phyloP scores from a whole-genome alignment of 2,113 vertebrate genomes.

The Leptobrachium ailaonicum region DNA sequence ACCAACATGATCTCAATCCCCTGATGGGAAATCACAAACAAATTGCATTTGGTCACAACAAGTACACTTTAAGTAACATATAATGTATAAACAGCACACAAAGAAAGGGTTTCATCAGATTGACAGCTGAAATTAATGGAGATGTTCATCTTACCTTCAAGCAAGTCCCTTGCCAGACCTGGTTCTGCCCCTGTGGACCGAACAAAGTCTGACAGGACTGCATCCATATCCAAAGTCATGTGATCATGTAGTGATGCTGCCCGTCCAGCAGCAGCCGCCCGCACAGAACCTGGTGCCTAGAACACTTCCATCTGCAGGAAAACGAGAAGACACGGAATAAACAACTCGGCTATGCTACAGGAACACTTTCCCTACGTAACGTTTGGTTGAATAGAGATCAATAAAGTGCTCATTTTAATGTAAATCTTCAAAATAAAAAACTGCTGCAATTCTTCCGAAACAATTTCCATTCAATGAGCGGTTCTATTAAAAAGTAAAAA shows the following conservation, averaged over 20 bases:
- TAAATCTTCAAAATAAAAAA: no score
- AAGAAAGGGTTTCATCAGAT: no score
- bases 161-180: slow-evolving; percentile 99
- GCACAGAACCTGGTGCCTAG: slow-evolving; percentile 75
- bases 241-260: slow-evolving; percentile 89
- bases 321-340: slow-evolving; percentile 21
- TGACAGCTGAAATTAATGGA: slow-evolving; percentile 6
- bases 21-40: no score
- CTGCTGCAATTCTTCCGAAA: no score
- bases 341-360: neutral
- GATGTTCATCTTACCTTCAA: slow-evolving; percentile 85
- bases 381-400: no score
- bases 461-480: no score
- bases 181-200: slow-evolving; percentile 99
- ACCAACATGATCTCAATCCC: no score
- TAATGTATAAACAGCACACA: no score
- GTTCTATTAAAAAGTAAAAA: no score
- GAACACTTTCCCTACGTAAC: neutral
- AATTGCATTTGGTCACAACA: no score
- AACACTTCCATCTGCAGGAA: slow-evolving; percentile 84
- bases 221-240: slow-evolving; percentile 99
- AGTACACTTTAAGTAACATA: no score
- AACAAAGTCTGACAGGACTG: slow-evolving; percentile 99
- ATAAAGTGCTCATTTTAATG: no score
- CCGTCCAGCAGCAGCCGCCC: slow-evolving; percentile 82